These are phyloP conservation scores for Cygnus buccinator DNA, from an alignment of 2,113 vertebrate genomes.

Conservation along the genomic window DNA sequence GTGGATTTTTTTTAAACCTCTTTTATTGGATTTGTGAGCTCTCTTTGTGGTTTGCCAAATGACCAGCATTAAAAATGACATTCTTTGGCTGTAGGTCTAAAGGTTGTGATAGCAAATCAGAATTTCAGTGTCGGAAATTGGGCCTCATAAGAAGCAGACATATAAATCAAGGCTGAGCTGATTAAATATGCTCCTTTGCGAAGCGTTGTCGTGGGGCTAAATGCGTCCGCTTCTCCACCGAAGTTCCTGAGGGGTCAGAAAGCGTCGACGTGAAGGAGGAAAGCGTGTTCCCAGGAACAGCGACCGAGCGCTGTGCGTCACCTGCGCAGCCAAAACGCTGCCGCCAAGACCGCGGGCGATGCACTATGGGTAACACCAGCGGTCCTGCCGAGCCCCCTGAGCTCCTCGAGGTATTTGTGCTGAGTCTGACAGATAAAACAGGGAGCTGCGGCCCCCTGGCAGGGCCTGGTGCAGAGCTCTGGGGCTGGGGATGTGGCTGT, in stretches of 20 bases:
- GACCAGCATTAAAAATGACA: not conserved
- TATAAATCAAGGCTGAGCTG: slow-evolving; percentile 14
- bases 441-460: too few species aligned
- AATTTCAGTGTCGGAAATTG: rapidly evolving
- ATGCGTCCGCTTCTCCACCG: not conserved
- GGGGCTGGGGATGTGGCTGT: not conserved
- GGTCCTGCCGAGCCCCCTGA: not conserved
- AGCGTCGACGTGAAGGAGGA: not conserved
- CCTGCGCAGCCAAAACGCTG: not conserved
- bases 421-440: not conserved
- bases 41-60: not conserved
- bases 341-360: not conserved
- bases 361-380: not conserved
- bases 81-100: not conserved
- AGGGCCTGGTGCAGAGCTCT: too few species aligned
- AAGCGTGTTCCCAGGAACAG: rapidly evolving
- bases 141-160: not conserved
- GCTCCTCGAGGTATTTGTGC: not conserved
- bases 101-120: not conserved
- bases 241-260: not conserved
- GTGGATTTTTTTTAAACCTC: not conserved
- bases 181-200: not conserved
- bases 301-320: not conserved
- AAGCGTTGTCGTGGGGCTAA: not conserved
- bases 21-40: not conserved